Conservation (phyloP, 2,113 vertebrate species). For the Hippocampus comes region DNA sequence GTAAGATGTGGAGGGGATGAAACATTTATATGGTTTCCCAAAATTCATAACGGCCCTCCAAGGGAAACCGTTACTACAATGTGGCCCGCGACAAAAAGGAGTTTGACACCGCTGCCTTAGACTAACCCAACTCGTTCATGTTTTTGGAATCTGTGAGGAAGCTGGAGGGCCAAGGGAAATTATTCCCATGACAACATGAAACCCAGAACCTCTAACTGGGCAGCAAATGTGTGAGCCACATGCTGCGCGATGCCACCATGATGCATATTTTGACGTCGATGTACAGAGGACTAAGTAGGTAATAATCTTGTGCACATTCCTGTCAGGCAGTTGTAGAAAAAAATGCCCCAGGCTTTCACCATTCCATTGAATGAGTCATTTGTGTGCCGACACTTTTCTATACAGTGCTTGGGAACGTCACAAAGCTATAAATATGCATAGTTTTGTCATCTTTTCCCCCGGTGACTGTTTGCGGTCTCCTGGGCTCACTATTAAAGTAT, state of each 20-base stretch:
- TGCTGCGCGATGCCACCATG: neutral
- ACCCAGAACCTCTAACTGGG: neutral
- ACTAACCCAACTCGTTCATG: neutral
- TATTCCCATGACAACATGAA: neutral
- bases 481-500: constrained; percentile 36
- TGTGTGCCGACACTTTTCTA: neutral
- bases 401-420: neutral
- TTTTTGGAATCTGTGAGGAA: neutral
- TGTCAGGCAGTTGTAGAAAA: neutral
- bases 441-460: constrained; percentile 7
- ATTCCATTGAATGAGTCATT: constrained; percentile 8
- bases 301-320: neutral
- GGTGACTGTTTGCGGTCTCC: constrained; percentile 27
- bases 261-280: neutral
- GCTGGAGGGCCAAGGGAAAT: neutral
- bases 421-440: constrained; percentile 3
- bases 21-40: too few species aligned
- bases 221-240: neutral
- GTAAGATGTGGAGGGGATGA: too few species aligned
- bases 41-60: too few species aligned
- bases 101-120: neutral
- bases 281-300: neutral
- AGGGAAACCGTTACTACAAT: too few species aligned
- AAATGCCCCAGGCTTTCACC: neutral
- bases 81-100: too few species aligned